Evolutionary conservation across 2,888 invertebrate genomes (phyloP), one percentile per base, ranked within the genome.

Genomic region (Scaptomyza polygonia): DNA sequence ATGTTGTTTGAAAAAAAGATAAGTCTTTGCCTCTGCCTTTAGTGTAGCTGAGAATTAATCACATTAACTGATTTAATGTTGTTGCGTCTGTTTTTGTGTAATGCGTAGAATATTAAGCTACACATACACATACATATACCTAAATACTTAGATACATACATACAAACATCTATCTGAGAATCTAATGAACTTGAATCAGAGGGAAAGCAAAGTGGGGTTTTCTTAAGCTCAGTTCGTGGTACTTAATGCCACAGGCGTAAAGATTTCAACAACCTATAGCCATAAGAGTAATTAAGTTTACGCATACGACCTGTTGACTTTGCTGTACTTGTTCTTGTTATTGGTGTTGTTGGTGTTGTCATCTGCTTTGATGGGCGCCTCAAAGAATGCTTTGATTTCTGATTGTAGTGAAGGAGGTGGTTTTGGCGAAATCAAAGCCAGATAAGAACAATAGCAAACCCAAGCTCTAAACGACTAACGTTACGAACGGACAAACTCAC

Each of bases 281-380:
- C 72, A 68, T 70, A 85, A 82, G 72, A 83, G 69, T 86, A 81
- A 81, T 81, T 81, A 81, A 86, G 86, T 81, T 83, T 71, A 61
- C 71, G 59, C 62, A 69, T 59, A 40, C 44, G 59, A 62, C 49
- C 58, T 72, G 51, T 55, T 65, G 62, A 29, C 52, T 42, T 40
- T 40, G 44, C 25, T 36, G 11, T 47, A 55, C 29, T 25, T 54
- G 43, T 32, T 43, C 32, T 14, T 25, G 11, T 47, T 63, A 29
- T 25, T 54, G 43, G 29, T 43, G 39, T 14, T 25, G 1, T 27
- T 11, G 14, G 6, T n/a, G 7, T 47, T 14, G 32, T 27, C 58
- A 62, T 36, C 29, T 67, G 62, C 55, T 67, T 65, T 65, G 61
- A 53, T 12, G 51, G 7, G 49, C 56, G 61, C 64, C 63, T 58